A percentile compares a stretch with the other conserved stretches of the same genome.
Evolutionary conservation across 2,113 vertebrate species (phyloP).

Genomic region (Salminus brasiliensis): DNA sequence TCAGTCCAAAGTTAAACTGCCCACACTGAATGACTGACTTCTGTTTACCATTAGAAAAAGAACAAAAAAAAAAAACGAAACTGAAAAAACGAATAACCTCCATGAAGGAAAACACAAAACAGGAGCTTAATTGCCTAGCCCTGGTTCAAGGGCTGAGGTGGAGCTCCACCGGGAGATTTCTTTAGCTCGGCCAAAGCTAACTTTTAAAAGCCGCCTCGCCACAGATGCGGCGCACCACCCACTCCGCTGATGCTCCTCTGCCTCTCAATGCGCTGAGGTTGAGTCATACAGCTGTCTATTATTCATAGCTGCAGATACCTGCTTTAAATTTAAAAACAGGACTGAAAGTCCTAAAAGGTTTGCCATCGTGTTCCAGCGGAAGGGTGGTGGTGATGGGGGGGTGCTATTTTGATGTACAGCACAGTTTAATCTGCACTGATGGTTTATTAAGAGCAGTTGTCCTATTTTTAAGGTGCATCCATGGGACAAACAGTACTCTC

Average conservation of each 20-base stretch:
- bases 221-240: conserved; percentile 25
- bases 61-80: background rate
- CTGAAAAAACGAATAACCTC: conserved; percentile 18
- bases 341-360: conserved; percentile 26
- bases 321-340: conserved; percentile 44
- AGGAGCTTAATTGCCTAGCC: conserved; percentile 35
- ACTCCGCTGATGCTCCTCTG: conserved; percentile 36
- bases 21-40: conserved; percentile 34
- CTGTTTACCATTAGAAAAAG: background rate
- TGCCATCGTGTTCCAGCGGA: background rate
- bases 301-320: conserved; percentile 50
- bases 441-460: conserved; percentile 4
- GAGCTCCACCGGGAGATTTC: conserved; percentile 27
- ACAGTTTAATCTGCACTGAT: conserved; percentile 8
- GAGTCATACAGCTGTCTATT: conserved; percentile 50
- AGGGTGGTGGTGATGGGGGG: background rate
- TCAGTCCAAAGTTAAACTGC: conserved; percentile 41
- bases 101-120: conserved; percentile 2
- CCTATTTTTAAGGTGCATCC: background rate
- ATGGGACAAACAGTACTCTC: background rate
- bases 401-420: conserved; percentile 2
- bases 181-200: conserved; percentile 30
- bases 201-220: conserved; percentile 32
- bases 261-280: conserved; percentile 36
- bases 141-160: conserved; percentile 43